Evolutionary conservation across 2,797 vertebrate genomes (phyloP).

Genomic region (Enteromius anoplus): DNA sequence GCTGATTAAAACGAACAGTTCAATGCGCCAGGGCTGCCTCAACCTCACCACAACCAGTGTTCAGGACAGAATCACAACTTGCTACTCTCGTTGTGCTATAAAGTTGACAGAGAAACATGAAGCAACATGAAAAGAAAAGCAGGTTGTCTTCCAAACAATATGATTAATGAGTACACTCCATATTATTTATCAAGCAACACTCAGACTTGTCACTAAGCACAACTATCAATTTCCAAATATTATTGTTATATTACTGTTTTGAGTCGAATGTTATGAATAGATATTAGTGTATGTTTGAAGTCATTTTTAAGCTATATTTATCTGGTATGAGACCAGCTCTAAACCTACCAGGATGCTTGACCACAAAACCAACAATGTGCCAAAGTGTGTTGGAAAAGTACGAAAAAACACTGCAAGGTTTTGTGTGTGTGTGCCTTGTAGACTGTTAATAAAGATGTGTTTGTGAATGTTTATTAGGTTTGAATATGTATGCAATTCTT

Average conservation of each 20-base stretch:
- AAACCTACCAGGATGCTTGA: conserved; percentile 2
- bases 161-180: not conserved
- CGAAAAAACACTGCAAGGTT: not conserved
- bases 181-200: not conserved
- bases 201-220: not conserved
- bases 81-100: not conserved
- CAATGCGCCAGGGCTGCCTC: not conserved
- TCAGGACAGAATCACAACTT: conserved; percentile 4
- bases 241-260: not conserved
- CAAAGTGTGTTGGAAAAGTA: not conserved
- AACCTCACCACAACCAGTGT: not conserved
- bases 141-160: not conserved
- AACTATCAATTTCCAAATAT: not conserved
- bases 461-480: not conserved
- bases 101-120: not conserved
- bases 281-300: not conserved
- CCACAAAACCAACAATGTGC: not conserved
- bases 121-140: not conserved
- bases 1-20: conserved; percentile 30
- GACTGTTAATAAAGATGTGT: not conserved
- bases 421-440: conserved; percentile 16
- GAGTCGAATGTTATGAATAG: not conserved
- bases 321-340: not conserved
- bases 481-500: conserved; percentile 17
- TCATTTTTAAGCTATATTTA: not conserved